These are phyloP conservation scores for Stichodactyla mertensii DNA, from an alignment of 64 coral and sea anemone genomes.

Conservation along the genomic window DNA sequence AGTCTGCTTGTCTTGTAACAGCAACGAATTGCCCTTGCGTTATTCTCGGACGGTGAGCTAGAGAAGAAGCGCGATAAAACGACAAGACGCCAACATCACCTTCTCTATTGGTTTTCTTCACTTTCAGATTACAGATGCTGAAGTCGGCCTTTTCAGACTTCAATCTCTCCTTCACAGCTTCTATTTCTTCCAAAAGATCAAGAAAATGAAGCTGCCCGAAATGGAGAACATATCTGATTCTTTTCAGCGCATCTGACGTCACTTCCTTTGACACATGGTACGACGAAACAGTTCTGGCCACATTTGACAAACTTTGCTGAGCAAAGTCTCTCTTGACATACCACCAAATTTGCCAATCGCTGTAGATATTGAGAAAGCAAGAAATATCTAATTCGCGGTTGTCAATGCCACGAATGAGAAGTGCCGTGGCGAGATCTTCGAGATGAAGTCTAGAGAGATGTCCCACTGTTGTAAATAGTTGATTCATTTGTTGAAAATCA, in stretches of 20 bases:
- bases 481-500: not conserved
- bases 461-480: not conserved
- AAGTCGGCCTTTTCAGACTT: not conserved
- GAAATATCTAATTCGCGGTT: not conserved
- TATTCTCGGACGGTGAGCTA: not conserved
- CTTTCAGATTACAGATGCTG: not conserved
- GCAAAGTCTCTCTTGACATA: not conserved
- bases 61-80: not conserved
- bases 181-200: not conserved
- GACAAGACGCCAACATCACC: not conserved
- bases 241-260: not conserved
- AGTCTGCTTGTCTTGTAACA: conserved; percentile 1
- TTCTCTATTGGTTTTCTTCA: not conserved
- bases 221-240: conserved; percentile 6
- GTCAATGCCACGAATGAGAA: not conserved
- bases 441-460: not conserved
- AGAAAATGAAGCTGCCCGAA: not conserved
- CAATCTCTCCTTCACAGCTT: conserved; percentile 2
- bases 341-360: conserved; percentile 5
- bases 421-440: not conserved
- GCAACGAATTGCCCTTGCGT: conserved; percentile 8
- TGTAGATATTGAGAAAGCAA: not conserved
- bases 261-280: not conserved
- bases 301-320: not conserved
- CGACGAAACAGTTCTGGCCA: not conserved